phyloP scores from a whole-genome alignment of 2,113 vertebrate genomes.

The Nymphicus hollandicus region DNA sequence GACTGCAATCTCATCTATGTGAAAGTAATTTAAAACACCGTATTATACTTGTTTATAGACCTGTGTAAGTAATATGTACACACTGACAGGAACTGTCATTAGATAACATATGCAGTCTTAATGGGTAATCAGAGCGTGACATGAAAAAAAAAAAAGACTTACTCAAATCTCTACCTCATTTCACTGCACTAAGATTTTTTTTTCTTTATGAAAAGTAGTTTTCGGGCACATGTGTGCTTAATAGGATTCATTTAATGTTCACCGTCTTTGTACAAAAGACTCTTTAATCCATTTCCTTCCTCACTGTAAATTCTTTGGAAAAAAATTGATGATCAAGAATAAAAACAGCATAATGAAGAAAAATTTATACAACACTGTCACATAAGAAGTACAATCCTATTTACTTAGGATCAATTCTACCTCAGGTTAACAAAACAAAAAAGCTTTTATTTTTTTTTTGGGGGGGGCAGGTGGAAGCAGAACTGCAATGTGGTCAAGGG shows the following conservation, averaged over 20 bases:
- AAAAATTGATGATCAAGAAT: background rate
- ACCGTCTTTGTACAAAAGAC: background rate
- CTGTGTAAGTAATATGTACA: background rate
- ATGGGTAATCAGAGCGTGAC: background rate
- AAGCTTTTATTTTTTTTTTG: background rate
- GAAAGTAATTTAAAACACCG: background rate
- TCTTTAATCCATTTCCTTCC: background rate
- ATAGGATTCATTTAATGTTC: background rate
- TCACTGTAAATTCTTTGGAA: background rate
- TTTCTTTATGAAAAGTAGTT: background rate
- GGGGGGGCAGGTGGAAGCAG: rapidly evolving
- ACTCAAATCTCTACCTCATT: background rate
- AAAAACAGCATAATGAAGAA: background rate
- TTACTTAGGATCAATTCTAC: background rate
- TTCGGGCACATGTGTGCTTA: background rate
- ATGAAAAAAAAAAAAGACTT: background rate
- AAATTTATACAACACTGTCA: background rate
- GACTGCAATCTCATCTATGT: background rate
- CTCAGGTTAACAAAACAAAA: background rate
- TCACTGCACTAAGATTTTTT: rapidly evolving
- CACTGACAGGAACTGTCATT: background rate
- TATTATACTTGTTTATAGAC: background rate
- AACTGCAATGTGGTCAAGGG: background rate
- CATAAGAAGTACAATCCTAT: background rate
- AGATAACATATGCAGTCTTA: background rate